A percentile compares a stretch with the other conserved stretches of the same genome.
phyloP scores from a whole-genome alignment of 2,797 vertebrate species.

The Lagocephalus sceleratus region DNA sequence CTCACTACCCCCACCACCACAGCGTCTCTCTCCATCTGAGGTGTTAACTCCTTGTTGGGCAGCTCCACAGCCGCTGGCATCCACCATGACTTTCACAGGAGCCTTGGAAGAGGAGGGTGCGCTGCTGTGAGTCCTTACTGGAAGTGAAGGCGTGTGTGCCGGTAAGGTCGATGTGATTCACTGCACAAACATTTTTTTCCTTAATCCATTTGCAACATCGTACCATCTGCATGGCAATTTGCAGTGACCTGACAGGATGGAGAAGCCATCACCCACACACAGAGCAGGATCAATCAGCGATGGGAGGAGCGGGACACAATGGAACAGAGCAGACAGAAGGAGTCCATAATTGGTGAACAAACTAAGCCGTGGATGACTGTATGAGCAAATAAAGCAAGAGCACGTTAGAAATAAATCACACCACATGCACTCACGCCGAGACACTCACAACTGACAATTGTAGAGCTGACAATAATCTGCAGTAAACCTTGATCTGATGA shows the following conservation, averaged over 20 bases:
- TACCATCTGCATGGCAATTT: constrained; percentile 48
- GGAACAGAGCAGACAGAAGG: constrained; percentile 27
- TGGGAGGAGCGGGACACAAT: constrained; percentile 12
- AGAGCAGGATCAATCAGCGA: constrained; percentile 29
- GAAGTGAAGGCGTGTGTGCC: constrained; percentile 50
- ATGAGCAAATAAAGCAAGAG: constrained; percentile 47
- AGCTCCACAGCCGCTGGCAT: constrained; percentile 42
- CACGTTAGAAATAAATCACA: constrained; percentile 54
- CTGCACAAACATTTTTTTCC: constrained; percentile 50
- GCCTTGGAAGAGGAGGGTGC: constrained; percentile 44
- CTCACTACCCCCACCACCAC: constrained; percentile 41
- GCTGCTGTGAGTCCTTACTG: constrained; percentile 51
- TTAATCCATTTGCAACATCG: constrained; percentile 36
- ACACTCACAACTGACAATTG: constrained; percentile 44
- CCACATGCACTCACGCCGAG: constrained; percentile 33
- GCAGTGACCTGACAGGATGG: constrained; percentile 45
- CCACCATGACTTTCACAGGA: constrained; percentile 18
- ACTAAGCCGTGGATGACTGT: constrained; percentile 31
- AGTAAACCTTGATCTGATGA: constrained; percentile 32
- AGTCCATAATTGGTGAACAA: constrained; percentile 43
- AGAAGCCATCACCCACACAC: constrained; percentile 21
- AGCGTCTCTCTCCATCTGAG: constrained; percentile 53
- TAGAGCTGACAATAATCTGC: constrained; percentile 30
- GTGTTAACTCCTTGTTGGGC: constrained; percentile 72
- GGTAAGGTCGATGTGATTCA: constrained; percentile 58